phyloP scores from a whole-genome alignment of 2,113 vertebrate species.

The Ranitomeya variabilis region DNA sequence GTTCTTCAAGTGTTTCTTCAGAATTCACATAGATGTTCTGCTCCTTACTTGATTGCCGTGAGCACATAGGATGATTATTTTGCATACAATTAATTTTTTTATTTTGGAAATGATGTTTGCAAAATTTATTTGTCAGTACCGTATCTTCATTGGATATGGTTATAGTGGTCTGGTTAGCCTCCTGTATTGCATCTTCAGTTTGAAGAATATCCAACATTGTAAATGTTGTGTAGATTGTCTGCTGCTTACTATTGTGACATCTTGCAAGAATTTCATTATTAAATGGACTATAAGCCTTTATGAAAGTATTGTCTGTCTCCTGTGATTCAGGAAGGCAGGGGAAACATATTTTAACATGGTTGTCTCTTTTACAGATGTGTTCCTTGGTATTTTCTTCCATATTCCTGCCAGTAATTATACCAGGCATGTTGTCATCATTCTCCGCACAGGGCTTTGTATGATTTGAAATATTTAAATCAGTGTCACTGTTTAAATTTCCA shows the following conservation, averaged over 20 bases:
- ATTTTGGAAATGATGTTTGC: neutral
- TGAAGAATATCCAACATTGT: neutral
- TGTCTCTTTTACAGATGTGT: neutral
- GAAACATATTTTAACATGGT: neutral
- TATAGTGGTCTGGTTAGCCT: neutral
- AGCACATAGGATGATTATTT: neutral
- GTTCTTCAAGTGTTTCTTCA: neutral
- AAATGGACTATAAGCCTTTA: neutral
- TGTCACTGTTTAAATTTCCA: constrained; percentile 1
- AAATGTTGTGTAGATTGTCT: neutral
- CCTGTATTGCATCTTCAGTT: neutral
- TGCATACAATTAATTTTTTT: neutral
- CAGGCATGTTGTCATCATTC: neutral
- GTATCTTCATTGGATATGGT: neutral
- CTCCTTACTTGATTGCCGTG: neutral
- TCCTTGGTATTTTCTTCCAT: neutral
- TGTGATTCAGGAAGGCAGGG: neutral
- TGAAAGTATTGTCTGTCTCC: too few relatives aligned
- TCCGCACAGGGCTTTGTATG: neutral
- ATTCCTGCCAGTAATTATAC: neutral
- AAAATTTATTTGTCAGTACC: neutral
- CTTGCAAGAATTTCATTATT: neutral
- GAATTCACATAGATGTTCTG: neutral
- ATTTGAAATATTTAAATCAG: neutral
- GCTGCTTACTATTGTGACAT: neutral